Conservation (phyloP, 2,797 vertebrate genomes). For the Bufotes viridis region DNA sequence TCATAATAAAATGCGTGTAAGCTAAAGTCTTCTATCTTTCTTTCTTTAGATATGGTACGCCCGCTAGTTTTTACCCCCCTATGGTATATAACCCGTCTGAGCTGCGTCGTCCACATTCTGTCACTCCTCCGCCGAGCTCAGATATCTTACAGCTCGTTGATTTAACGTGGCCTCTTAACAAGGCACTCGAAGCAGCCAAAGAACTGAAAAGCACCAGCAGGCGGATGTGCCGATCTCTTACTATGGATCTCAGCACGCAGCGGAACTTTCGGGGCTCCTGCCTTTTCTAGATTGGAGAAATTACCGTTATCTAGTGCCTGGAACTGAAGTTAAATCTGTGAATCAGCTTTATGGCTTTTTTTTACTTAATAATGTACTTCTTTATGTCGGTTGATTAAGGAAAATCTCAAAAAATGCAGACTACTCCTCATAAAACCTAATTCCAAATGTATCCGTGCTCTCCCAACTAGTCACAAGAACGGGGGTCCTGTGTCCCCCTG, state of each 20-base stretch:
- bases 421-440: background rate
- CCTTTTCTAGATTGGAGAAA: slow-evolving; percentile 71
- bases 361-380: background rate
- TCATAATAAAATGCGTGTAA: background rate
- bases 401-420: background rate
- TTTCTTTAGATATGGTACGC: slow-evolving; percentile 68
- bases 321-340: background rate
- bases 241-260: slow-evolving; percentile 72
- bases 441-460: too few species aligned
- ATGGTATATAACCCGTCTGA: background rate
- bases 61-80: background rate
- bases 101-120: background rate
- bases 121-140: slow-evolving; percentile 61
- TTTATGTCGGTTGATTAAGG: background rate
- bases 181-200: slow-evolving; percentile 77
- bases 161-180: slow-evolving; percentile 75
- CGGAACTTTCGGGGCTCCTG: slow-evolving; percentile 72
- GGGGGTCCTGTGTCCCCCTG: too few species aligned
- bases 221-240: slow-evolving; percentile 79
- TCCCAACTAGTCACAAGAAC: too few species aligned
- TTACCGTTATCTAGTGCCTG: background rate
- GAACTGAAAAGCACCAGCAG: slow-evolving; percentile 74
- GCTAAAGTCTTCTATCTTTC: background rate
- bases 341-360: background rate
- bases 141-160: slow-evolving; percentile 63